Percentiles rank a stretch among this genome's conserved stretches.
Conservation (phyloP, 2,113 vertebrate genomes). For the Strigops habroptila region DNA sequence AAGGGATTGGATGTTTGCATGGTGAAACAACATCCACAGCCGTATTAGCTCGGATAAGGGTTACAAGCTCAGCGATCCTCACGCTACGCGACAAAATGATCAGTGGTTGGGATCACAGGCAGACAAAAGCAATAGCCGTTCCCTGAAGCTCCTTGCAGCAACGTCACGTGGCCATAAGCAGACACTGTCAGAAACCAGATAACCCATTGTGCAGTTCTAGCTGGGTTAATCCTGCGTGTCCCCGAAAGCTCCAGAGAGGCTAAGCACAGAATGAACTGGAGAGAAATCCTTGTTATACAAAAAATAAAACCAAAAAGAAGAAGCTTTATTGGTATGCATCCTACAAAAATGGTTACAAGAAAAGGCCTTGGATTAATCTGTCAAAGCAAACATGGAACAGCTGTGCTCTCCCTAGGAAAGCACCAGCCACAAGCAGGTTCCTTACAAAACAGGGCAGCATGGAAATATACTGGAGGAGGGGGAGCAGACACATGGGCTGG, state of each 20-base stretch:
- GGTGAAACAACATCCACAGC: slow-evolving; percentile 51
- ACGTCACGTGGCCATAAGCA: slow-evolving; percentile 27
- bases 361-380: slow-evolving; percentile 40
- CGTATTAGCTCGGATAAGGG: slow-evolving; percentile 10
- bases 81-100: slow-evolving; percentile 2
- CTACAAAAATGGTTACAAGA: slow-evolving; percentile 47
- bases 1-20: slow-evolving; percentile 44
- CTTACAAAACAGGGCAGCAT: not conserved
- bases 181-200: slow-evolving; percentile 29
- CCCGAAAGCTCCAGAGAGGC: slow-evolving; percentile 12
- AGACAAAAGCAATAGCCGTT: slow-evolving; percentile 29
- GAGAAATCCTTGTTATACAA: slow-evolving; percentile 21
- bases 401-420: slow-evolving; percentile 1
- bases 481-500: not conserved
- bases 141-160: slow-evolving; percentile 38
- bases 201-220: slow-evolving; percentile 25
- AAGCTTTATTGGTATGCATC: slow-evolving; percentile 68
- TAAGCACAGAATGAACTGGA: not conserved
- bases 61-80: slow-evolving; percentile 59
- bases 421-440: not conserved
- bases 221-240: not conserved
- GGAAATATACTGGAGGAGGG: not conserved
- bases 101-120: slow-evolving; percentile 39
- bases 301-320: not conserved
- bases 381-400: slow-evolving; percentile 8